Evolutionary conservation across 2,888 invertebrate species (phyloP).

Genomic region (Cheilosia vernalis): DNA sequence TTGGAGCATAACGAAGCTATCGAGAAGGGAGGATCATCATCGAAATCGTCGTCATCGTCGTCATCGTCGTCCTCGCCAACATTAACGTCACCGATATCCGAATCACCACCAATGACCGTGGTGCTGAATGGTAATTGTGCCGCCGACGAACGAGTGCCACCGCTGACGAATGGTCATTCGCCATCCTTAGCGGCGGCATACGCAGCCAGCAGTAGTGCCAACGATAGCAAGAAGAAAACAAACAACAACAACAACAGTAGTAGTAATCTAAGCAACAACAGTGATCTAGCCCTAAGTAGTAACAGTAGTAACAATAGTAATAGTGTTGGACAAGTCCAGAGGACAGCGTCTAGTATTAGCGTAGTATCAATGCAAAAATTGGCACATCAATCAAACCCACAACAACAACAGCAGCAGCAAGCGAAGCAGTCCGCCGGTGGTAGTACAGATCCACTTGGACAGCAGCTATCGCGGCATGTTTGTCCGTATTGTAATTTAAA

Average conservation of each 20-base stretch:
- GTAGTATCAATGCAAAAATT: constrained; percentile 76
- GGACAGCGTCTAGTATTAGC: constrained; percentile 78
- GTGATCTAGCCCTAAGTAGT: constrained; percentile 72
- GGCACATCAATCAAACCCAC: constrained; percentile 68
- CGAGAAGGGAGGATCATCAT: constrained; percentile 78
- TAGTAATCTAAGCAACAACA: constrained; percentile 74
- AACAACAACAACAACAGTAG: constrained; percentile 71
- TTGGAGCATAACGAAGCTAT: constrained; percentile 71
- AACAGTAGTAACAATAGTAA: constrained; percentile 76
- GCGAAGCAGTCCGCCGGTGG: constrained; percentile 48
- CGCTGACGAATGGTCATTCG: constrained; percentile 69
- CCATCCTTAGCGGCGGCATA: constrained; percentile 46
- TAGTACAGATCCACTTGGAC: constrained; percentile 55
- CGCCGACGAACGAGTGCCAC: constrained; percentile 53
- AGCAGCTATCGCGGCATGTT: constrained; percentile 86
- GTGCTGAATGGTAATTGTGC: constrained; percentile 55
- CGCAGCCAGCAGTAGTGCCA: constrained; percentile 65
- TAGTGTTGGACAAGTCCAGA: constrained; percentile 71
- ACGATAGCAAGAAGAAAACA: constrained; percentile 74
- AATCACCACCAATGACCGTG: constrained; percentile 56
- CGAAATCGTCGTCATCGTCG: constrained; percentile 79
- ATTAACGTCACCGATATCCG: constrained; percentile 63
- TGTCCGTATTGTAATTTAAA: constrained; percentile 94
- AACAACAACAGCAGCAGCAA: constrained; percentile 53
- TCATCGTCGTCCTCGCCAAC: constrained; percentile 75